phyloP scores from a whole-genome alignment of 2,797 vertebrate species.

The Chrysocyon brachyurus region DNA sequence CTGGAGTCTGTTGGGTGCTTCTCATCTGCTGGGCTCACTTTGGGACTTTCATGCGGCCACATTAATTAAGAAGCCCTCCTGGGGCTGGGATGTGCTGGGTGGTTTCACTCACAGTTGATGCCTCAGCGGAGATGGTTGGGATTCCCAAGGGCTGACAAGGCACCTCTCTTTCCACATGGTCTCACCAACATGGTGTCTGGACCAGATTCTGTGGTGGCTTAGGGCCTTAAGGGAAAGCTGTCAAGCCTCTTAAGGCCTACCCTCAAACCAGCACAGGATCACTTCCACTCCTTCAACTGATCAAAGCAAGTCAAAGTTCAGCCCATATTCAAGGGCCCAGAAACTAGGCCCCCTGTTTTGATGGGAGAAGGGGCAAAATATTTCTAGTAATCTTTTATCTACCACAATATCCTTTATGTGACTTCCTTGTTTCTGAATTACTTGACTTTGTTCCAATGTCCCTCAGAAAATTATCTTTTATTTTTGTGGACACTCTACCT shows the following conservation, averaged over 20 bases:
- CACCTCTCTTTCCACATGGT: not conserved
- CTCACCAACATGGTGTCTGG: not conserved
- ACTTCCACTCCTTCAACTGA: not conserved
- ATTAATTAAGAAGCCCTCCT: not conserved
- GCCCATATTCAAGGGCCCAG: not conserved
- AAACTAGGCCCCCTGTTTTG: not conserved
- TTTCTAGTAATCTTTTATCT: not conserved
- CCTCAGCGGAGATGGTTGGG: not conserved
- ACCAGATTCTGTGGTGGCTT: not conserved
- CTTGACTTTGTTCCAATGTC: not conserved
- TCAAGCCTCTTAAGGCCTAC: not conserved
- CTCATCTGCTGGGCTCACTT: not conserved
- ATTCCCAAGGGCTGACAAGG: not conserved
- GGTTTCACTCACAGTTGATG: not conserved
- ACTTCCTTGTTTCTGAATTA: not conserved
- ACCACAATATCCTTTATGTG: not conserved
- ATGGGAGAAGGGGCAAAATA: not conserved
- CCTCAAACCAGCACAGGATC: not conserved
- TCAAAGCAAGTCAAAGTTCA: not conserved
- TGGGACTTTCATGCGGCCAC: not conserved
- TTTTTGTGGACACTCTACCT: not conserved
- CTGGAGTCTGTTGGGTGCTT: not conserved
- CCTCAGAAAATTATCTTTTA: constrained; percentile 8
- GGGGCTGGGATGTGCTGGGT: not conserved
- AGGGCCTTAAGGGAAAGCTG: not conserved